Conservation (phyloP, 1,140 invertebrate species). For the Planococcus citri region DNA sequence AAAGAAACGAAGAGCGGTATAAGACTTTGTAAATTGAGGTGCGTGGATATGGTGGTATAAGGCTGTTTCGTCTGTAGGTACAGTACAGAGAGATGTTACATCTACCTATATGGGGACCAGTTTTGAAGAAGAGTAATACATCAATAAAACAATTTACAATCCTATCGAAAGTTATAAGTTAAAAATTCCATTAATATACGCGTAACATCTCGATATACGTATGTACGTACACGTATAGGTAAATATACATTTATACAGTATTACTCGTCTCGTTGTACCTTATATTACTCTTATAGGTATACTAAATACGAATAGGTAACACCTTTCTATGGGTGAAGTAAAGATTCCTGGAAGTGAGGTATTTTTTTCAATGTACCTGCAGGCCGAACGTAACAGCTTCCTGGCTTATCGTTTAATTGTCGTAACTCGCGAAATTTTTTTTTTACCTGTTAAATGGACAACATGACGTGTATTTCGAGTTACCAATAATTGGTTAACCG, state of each 20-base stretch:
- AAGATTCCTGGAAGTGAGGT: not conserved
- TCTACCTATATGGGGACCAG: too few species aligned
- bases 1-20: not conserved
- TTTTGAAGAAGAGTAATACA: not conserved
- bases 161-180: not conserved
- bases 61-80: too few species aligned
- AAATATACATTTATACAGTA: too few species aligned
- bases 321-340: not conserved
- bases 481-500: not conserved
- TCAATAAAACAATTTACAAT: constrained; percentile 8
- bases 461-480: not conserved
- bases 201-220: not conserved
- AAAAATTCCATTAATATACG: constrained; percentile 7
- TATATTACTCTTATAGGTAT: too few species aligned
- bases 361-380: not conserved
- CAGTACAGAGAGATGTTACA: too few species aligned
- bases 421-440: not conserved
- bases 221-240: too few species aligned
- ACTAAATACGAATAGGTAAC: not conserved
- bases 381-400: not conserved
- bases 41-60: not conserved
- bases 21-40: not conserved
- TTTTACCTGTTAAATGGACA: not conserved
- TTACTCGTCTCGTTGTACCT: too few species aligned
- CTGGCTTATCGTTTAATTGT: not conserved